Base-by-base conservation (phyloP, 2,797 vertebrate genomes). In the Nothura maculosa region DNA sequence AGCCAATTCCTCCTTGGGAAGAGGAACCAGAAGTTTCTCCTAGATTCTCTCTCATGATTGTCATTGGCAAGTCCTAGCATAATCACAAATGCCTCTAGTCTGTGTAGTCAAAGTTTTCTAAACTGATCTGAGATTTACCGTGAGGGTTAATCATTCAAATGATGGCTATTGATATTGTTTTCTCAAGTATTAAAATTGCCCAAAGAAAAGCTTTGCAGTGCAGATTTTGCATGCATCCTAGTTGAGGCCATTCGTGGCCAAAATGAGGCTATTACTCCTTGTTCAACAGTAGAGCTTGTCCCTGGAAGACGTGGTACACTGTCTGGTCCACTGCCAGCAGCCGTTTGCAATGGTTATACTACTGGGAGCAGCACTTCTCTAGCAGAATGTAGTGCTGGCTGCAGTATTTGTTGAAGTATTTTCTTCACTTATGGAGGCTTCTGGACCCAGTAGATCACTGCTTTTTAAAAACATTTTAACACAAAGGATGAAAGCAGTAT, bases 71-170 rank as follows among this genome's bases (percentile, higher is more conserved):
- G 19, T 83, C 48, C 45, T 62, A 19, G 43, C 67, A 87, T 57
- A 1, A 1, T 40, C 25, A 54, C 36, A 43, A 36, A 52, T 30
- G 8, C 34, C 6, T 68, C 42, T 68, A 25, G 2, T 67, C 27
- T 70, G 27, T 3, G 8, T 4, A 1, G 34, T 27, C 34, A 85
- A 69, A 80, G 9, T 52, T 40, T 67, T n/a, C 13, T 54, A 36
- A n/a, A 16, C 5, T 18, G 12, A 0, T 57, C 6, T 60, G 55
- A 67, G 27, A 28, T 15, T 5, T 9, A 22, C 0, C 0, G 3
- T 27, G 38, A 57, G 72, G 10, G 25, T 43, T 12, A 75, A 6
- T 48, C 32, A 28, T 38, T 55, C 79, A 63, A 55, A 47, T 3
- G 4, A 3, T 30, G 20, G 6, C 10, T 79, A 15, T 52, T 85